A percentile compares a stretch with the other conserved stretches of the same genome.
Evolutionary conservation across 1,140 invertebrate species (phyloP).

Genomic region (Daktulosphaira vitifoliae): DNA sequence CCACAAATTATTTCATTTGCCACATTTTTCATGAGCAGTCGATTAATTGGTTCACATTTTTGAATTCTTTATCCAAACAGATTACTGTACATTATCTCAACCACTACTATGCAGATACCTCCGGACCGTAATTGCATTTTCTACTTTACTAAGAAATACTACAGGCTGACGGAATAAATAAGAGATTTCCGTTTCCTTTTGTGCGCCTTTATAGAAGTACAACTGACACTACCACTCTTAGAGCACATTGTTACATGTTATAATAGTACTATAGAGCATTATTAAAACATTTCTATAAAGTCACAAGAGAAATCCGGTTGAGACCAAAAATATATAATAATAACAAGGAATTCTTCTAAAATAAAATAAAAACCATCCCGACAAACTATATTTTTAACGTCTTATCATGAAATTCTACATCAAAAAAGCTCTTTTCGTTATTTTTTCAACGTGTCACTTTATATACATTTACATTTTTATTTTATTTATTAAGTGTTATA

Average conservation of each 20-base stretch:
- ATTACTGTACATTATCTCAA: slow-evolving; percentile 7
- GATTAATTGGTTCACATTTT: not conserved
- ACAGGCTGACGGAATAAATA: not conserved
- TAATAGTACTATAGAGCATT: not conserved
- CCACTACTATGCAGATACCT: not conserved
- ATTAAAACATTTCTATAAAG: not conserved
- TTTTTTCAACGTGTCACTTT: too few species aligned
- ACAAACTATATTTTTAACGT: too few species aligned
- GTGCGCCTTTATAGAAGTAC: not conserved
- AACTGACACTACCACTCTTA: not conserved
- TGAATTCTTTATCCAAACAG: not conserved
- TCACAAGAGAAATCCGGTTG: not conserved
- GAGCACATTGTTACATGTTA: not conserved
- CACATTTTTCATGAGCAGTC: too few species aligned
- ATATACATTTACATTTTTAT: too few species aligned
- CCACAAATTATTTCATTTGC: too few species aligned
- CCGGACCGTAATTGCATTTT: slow-evolving; percentile 13
- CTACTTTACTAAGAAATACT: slow-evolving; percentile 2
- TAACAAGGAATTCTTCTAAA: not conserved
- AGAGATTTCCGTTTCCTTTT: slow-evolving; percentile 10
- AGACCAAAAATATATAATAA: not conserved
- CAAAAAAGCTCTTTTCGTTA: too few species aligned
- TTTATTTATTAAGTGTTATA: too few species aligned
- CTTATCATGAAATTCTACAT: too few species aligned
- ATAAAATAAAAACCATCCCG: slow-evolving; percentile 8